Conservation (phyloP, 2,113 vertebrate species). For the Tyrannus savana region DNA sequence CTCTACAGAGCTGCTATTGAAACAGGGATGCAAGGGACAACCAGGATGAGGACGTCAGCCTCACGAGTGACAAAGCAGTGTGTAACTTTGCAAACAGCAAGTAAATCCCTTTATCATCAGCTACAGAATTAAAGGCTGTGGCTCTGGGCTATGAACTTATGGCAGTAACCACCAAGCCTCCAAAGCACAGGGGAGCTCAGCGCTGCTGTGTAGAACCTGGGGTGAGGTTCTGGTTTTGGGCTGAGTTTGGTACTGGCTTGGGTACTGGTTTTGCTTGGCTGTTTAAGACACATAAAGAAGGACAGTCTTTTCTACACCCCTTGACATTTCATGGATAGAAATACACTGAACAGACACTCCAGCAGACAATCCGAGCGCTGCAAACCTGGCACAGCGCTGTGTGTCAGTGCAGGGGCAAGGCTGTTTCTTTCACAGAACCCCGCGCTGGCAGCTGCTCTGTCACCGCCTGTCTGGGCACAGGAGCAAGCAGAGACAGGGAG, state of each 20-base stretch:
- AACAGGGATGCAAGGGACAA: not conserved
- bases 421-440: not conserved
- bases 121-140: not conserved
- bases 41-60: not conserved
- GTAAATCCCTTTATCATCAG: not conserved
- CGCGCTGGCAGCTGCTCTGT: not conserved
- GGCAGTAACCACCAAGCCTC: not conserved
- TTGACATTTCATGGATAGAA: not conserved
- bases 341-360: not conserved
- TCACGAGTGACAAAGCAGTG: not conserved
- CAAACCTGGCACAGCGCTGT: not conserved
- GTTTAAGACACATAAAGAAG: not conserved
- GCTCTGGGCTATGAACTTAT: not conserved
- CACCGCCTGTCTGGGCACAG: not conserved
- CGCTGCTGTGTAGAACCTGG: not conserved
- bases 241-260: not conserved
- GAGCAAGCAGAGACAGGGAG: not conserved
- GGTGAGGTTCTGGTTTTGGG: not conserved
- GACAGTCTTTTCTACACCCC: not conserved
- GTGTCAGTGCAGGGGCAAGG: accelerated
- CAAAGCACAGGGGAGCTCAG: not conserved
- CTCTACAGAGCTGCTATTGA: not conserved
- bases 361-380: not conserved
- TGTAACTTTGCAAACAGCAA: not conserved
- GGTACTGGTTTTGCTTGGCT: not conserved